These are phyloP conservation scores for Myioborus melanocephalus DNA, from an alignment of 2,797 vertebrate genomes.

Conservation along the genomic window DNA sequence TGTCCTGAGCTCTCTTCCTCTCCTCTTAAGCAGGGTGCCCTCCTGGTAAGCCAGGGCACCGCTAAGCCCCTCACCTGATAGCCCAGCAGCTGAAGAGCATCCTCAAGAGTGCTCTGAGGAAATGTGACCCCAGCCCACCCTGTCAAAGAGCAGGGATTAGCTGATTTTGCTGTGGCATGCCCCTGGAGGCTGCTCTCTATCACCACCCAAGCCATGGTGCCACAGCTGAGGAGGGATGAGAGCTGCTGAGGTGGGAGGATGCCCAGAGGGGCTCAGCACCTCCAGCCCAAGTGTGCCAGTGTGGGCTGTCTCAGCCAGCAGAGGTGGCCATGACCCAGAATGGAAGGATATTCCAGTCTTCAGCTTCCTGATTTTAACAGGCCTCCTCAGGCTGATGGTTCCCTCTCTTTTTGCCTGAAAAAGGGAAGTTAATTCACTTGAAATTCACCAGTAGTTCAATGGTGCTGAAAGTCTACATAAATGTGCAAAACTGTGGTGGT, in stretches of 20 bases:
- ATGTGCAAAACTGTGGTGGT: background rate
- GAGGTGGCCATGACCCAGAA: rapidly evolving
- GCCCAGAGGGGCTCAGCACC: background rate
- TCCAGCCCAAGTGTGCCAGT: background rate
- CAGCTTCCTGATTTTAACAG: background rate
- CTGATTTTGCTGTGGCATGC: background rate
- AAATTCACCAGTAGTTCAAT: rapidly evolving
- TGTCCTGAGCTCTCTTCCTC: background rate
- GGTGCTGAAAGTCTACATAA: background rate
- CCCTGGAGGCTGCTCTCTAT: background rate
- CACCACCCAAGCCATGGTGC: background rate
- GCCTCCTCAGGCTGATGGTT: background rate
- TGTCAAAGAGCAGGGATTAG: background rate
- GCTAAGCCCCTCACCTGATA: background rate
- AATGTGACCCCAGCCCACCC: rapidly evolving
- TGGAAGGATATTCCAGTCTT: background rate
- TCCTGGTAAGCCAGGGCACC: background rate
- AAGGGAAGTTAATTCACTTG: background rate
- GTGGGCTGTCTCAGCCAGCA: background rate
- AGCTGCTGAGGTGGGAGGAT: background rate
- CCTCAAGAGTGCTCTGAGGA: background rate
- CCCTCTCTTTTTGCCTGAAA: background rate
- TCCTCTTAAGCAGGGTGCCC: background rate
- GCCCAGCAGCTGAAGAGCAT: background rate
- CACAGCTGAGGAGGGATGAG: background rate